Conservation (phyloP, 2,888 invertebrate genomes). For the Drosophila niveifrons region DNA sequence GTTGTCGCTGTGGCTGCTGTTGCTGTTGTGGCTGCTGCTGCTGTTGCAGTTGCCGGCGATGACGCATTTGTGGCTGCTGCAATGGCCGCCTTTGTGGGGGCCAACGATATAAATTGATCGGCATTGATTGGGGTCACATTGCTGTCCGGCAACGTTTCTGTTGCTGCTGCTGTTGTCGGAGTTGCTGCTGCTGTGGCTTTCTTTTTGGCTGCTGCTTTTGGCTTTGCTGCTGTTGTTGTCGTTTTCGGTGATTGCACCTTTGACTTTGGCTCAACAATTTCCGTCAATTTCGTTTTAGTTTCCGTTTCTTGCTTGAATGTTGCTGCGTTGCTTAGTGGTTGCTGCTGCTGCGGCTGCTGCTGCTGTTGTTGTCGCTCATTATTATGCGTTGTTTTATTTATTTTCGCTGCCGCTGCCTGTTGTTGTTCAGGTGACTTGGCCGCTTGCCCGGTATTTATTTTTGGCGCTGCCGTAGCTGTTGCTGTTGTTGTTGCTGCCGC, state of each 20-base stretch:
- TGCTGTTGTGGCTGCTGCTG: conserved; percentile 42
- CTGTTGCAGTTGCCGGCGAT: conserved; percentile 54
- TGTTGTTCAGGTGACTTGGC: conserved; percentile 85
- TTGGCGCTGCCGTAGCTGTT: conserved; percentile 73
- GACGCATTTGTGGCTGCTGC: conserved; percentile 71
- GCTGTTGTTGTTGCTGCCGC: conserved; percentile 50
- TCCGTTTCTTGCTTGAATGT: conserved; percentile 69
- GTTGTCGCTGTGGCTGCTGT: conserved; percentile 34
- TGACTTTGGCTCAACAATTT: conserved; percentile 72
- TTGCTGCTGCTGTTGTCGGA: conserved; percentile 41
- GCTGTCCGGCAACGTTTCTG: conserved; percentile 58
- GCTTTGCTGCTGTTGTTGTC: conserved; percentile 64
- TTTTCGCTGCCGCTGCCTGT: conserved; percentile 67
- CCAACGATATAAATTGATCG: conserved; percentile 81
- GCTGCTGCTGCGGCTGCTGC: conserved; percentile 40
- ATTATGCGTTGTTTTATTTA: conserved; percentile 70
- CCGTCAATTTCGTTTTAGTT: conserved; percentile 73
- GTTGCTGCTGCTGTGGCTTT: conserved; percentile 51
- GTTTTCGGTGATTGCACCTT: conserved; percentile 74
- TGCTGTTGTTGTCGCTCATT: conserved; percentile 53
- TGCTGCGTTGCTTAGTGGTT: conserved; percentile 55
- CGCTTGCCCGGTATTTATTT: conserved; percentile 84
- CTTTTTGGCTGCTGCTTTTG: conserved; percentile 64
- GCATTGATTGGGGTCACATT: conserved; percentile 83
- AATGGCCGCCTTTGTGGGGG: conserved; percentile 72